phyloP scores from a whole-genome alignment of 2,113 vertebrate species.

The Lophius piscatorius region DNA sequence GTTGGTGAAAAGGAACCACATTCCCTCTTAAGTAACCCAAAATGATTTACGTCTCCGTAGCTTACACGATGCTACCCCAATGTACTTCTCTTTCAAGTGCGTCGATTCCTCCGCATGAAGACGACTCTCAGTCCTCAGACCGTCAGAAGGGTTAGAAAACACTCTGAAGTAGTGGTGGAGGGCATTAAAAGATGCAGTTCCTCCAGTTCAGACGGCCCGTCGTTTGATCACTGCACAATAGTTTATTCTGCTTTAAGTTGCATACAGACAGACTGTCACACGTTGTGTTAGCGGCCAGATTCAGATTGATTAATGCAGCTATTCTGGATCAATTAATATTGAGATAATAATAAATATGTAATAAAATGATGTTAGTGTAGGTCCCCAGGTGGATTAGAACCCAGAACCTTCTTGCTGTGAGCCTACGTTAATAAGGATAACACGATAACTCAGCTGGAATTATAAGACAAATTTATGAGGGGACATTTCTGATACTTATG shows the following conservation, averaged over 20 bases:
- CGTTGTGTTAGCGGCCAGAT: too few relatives aligned
- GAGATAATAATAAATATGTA: too few relatives aligned
- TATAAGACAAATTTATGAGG: too few relatives aligned
- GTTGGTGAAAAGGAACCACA: slow-evolving; percentile 32
- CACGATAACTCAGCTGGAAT: too few relatives aligned
- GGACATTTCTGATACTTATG: too few relatives aligned
- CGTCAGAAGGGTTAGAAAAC: too few relatives aligned
- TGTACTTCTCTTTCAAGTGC: slow-evolving; percentile 34
- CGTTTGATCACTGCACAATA: slow-evolving; percentile 68
- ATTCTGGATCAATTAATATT: slow-evolving; percentile 28
- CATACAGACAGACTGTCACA: too few relatives aligned
- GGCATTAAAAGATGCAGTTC: slow-evolving; percentile 62
- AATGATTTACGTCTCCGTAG: slow-evolving; percentile 46
- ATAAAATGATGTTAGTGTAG: too few relatives aligned
- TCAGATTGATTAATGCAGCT: slow-evolving; percentile 43
- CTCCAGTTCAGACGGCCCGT: slow-evolving; percentile 61
- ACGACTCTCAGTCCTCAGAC: slow-evolving; percentile 42
- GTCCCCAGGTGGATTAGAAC: too few relatives aligned
- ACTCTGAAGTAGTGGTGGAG: slow-evolving; percentile 43
- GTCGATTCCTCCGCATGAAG: slow-evolving; percentile 37
- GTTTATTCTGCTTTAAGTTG: slow-evolving; percentile 67
- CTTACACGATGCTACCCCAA: slow-evolving; percentile 48
- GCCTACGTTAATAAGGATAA: too few relatives aligned
- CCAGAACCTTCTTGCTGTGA: too few relatives aligned
- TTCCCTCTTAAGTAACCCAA: slow-evolving; percentile 36